These are phyloP conservation scores for Halictus quadricinctus DNA, from an alignment of 2,888 invertebrate genomes.

Conservation along the genomic window DNA sequence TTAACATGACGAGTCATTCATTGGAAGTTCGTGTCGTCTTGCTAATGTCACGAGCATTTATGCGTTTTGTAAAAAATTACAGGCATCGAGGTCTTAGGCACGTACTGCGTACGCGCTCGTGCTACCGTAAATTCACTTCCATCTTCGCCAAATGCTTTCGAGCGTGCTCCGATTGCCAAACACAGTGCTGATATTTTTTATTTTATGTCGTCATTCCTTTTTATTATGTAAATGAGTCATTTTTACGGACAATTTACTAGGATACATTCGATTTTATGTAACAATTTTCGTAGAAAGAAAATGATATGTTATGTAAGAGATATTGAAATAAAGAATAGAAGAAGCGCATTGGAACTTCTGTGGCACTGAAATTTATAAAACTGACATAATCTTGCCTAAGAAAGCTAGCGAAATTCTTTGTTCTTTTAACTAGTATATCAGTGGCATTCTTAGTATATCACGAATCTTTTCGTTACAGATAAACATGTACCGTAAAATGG, in stretches of 20 bases:
- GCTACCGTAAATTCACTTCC: background rate
- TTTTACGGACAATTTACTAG: background rate
- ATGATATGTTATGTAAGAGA: background rate
- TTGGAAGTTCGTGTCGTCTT: conserved; percentile 3
- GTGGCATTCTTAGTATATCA: background rate
- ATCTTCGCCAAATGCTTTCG: conserved; percentile 48
- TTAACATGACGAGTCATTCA: background rate
- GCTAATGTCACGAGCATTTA: conserved; percentile 23
- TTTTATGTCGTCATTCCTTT: background rate
- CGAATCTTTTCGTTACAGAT: conserved; percentile 18
- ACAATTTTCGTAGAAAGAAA: background rate
- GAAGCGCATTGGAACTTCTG: background rate
- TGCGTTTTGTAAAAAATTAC: conserved; percentile 42
- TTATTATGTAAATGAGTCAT: background rate
- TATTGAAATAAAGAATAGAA: background rate
- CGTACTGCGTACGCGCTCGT: conserved; percentile 30
- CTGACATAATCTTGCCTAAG: too few species aligned
- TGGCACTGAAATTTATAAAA: too few species aligned
- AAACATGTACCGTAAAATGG: conserved; percentile 28
- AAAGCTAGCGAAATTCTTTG: too few species aligned
- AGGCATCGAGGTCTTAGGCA: conserved; percentile 57
- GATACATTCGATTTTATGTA: background rate
- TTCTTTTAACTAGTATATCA: too few species aligned
- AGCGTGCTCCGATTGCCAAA: conserved; percentile 39
- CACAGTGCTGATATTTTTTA: conserved; percentile 26